phyloP scores from a whole-genome alignment of 2,797 vertebrate species.

The Oreortyx pictus region DNA sequence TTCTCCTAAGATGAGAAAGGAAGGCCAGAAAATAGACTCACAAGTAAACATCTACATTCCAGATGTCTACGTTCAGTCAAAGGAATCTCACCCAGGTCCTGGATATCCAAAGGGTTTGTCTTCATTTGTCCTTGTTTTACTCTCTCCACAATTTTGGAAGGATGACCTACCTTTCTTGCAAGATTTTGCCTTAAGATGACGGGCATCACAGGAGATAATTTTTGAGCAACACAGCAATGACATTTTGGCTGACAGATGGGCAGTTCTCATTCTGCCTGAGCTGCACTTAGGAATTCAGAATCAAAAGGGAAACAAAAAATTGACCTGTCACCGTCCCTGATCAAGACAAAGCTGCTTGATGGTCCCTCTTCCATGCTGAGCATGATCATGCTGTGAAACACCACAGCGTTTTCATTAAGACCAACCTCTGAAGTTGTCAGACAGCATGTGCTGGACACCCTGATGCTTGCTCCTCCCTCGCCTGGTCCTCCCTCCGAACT shows the following conservation, averaged over 20 bases:
- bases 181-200: background rate
- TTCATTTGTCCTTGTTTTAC: background rate
- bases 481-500: background rate
- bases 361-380: background rate
- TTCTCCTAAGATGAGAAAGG: background rate
- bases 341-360: background rate
- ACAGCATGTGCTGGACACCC: background rate
- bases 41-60: fast-evolving
- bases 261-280: background rate
- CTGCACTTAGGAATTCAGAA: background rate
- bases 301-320: background rate
- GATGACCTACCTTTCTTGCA: background rate
- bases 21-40: fast-evolving
- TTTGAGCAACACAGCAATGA: fast-evolving
- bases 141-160: fast-evolving
- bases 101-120: background rate
- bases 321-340: background rate
- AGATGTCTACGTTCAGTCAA: background rate
- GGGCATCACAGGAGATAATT: background rate
- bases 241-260: fast-evolving
- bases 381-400: fast-evolving
- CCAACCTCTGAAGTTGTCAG: background rate
- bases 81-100: background rate
- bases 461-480: background rate
- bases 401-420: background rate